Conservation (phyloP, 2,888 invertebrate genomes). For the Synanthedon andrenaeformis region DNA sequence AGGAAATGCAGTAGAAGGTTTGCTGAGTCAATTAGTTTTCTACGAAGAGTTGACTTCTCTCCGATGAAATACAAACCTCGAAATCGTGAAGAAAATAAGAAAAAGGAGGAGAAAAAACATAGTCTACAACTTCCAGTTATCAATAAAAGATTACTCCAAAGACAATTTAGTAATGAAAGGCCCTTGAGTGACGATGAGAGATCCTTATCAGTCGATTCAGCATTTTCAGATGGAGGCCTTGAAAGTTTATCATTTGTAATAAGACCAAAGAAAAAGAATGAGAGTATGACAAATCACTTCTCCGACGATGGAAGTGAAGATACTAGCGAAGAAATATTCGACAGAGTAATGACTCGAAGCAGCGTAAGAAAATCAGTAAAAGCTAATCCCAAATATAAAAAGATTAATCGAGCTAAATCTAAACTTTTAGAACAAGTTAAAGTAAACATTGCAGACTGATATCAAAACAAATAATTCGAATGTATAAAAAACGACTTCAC, state of each 20-base stretch:
- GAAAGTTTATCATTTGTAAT: constrained; percentile 36
- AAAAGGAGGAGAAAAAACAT: constrained; percentile 53
- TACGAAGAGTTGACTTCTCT: constrained; percentile 59
- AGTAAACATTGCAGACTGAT: constrained; percentile 51
- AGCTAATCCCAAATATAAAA: constrained; percentile 65
- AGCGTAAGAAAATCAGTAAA: constrained; percentile 58
- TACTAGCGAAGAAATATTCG: constrained; percentile 62
- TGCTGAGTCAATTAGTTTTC: constrained; percentile 58
- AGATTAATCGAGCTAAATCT: constrained; percentile 58
- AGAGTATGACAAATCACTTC: constrained; percentile 63
- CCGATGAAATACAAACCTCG: constrained; percentile 61
- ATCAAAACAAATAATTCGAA: no score
- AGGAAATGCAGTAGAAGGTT: constrained; percentile 57
- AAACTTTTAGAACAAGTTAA: constrained; percentile 59
- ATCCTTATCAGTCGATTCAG: constrained; percentile 26
- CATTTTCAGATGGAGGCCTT: constrained; percentile 38
- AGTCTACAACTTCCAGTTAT: constrained; percentile 37
- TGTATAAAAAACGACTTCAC: no score
- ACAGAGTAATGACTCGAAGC: constrained; percentile 59
- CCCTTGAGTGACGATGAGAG: constrained; percentile 52
- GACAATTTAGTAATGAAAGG: constrained; percentile 42
- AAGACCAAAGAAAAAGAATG: constrained; percentile 51
- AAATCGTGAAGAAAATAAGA: constrained; percentile 38
- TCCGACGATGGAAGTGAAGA: constrained; percentile 64
- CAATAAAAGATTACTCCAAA: constrained; percentile 28